phyloP scores from a whole-genome alignment of 2,797 vertebrate genomes.

The Cirrhinus molitorella region DNA sequence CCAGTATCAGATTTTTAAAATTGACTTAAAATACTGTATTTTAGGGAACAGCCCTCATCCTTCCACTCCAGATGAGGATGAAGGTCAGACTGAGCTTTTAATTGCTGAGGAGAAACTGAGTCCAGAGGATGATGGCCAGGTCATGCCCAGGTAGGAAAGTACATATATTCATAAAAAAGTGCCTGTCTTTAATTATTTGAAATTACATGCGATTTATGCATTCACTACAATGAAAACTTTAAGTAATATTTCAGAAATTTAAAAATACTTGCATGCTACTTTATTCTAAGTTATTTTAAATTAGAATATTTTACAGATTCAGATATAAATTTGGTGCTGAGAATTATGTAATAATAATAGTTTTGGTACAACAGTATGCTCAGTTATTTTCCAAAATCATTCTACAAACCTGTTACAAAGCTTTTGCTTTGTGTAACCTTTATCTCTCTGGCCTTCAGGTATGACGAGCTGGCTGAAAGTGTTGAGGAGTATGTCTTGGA shows the following conservation, averaged over 20 bases:
- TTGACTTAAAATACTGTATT: slow-evolving; percentile 15
- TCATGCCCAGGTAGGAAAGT: slow-evolving; percentile 90
- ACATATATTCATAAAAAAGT: not conserved
- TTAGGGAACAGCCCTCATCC: slow-evolving; percentile 96
- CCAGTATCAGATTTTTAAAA: too few species aligned
- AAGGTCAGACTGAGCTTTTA: slow-evolving; percentile 93
- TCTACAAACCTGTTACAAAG: not conserved
- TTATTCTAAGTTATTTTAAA: not conserved
- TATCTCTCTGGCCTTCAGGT: slow-evolving; percentile 75
- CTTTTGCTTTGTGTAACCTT: not conserved
- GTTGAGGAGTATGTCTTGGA: slow-evolving; percentile 98
- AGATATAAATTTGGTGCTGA: not conserved
- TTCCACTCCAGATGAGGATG: slow-evolving; percentile 94
- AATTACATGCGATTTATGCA: not conserved
- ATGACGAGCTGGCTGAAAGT: slow-evolving; percentile 93
- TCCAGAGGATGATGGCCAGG: slow-evolving; percentile 93
- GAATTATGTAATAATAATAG: not conserved
- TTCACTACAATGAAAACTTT: not conserved
- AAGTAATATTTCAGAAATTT: not conserved
- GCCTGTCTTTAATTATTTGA: not conserved
- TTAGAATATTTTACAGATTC: not conserved
- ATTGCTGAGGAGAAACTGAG: slow-evolving; percentile 98
- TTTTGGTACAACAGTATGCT: not conserved
- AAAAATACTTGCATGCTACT: not conserved
- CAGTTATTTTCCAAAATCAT: not conserved